Conservation (phyloP, 2,888 invertebrate genomes). For the Anthoptus insignis region DNA sequence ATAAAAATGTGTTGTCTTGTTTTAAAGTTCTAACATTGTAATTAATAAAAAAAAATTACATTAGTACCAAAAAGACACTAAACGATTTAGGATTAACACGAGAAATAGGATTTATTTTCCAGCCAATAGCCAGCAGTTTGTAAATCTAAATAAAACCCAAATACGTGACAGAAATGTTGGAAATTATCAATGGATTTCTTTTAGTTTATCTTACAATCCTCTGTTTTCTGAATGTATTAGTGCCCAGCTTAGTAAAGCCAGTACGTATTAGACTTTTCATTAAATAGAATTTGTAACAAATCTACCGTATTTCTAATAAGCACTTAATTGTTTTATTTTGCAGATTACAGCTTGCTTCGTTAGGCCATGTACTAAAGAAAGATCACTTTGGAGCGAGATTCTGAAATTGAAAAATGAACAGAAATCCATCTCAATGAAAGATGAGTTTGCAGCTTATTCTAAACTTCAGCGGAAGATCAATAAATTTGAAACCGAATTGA, state of each 20-base stretch:
- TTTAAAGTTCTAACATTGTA: too few species aligned
- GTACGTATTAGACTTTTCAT: constrained; percentile 70
- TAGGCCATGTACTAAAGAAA: constrained; percentile 77
- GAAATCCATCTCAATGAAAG: constrained; percentile 82
- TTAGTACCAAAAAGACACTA: too few species aligned
- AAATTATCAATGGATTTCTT: constrained; percentile 78
- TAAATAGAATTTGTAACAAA: too few species aligned
- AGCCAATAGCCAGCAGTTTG: too few species aligned
- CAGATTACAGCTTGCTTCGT: constrained; percentile 83
- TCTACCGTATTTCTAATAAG: too few species aligned
- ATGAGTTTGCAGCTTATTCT: constrained; percentile 87
- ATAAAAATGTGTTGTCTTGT: too few species aligned
- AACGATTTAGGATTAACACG: too few species aligned
- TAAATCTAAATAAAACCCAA: background rate
- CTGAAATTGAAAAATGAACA: constrained; percentile 78
- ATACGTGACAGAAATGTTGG: constrained; percentile 64
- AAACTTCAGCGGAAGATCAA: constrained; percentile 87
- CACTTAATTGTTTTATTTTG: too few species aligned
- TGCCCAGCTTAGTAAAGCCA: constrained; percentile 79
- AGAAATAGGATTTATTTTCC: too few species aligned
- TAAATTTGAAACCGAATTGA: constrained; percentile 78
- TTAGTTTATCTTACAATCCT: constrained; percentile 77
- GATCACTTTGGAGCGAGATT: constrained; percentile 70
- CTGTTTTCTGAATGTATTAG: constrained; percentile 77
- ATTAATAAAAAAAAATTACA: too few species aligned